Evolutionary conservation across 2,113 vertebrate species (phyloP), one percentile per base, ranked within the genome.

Genomic region (Numida meleagris): DNA sequence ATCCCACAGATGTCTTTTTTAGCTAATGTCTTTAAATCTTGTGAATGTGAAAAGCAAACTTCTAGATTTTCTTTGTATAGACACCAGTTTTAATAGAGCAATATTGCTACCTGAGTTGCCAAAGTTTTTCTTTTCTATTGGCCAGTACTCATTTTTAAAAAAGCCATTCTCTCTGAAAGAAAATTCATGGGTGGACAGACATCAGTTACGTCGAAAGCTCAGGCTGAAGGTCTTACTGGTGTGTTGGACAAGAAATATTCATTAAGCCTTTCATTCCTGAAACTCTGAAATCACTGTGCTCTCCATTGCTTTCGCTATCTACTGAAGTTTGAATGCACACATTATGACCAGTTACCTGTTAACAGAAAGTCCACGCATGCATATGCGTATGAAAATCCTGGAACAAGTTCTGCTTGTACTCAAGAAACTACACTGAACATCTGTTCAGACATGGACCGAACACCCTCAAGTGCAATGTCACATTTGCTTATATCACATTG

Each of bases 71-170:
- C 62, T 77, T 84, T 63, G 3, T 81, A 48, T 16, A 42, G 78
- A 81, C 17, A 79, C 38, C 62, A 21, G 23, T 84, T 96, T 89
- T 85, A 38, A 38, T 76, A 65, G 21, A 92, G 80, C 73, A 95
- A 8, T 66, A 53, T 88, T 82, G 63, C 65, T 46, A 93, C 57
- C 40, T 59, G 81, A 75, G 79, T 86, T 88, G 73, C 21, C 67
- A 62, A 72, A 74, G 27, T 86, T 81, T 76, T 82, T 82, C 61
- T 66, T 55, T 29, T 95, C 59, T 71, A 63, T 87, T 79, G 72
- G 31, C 79, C 84, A 89, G 42, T 83, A 84, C 77, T 89, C 68
- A 57, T 75, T 91, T 93, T 93, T 95, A 42, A 94, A 95, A 95
- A 57, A 86, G 55, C 19, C 27, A 34, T 43, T 43, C 75, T 93